A percentile compares a stretch with the other conserved stretches of the same genome.
phyloP scores from a whole-genome alignment of 2,797 vertebrate genomes.

The Oceanodroma leucorhoa region DNA sequence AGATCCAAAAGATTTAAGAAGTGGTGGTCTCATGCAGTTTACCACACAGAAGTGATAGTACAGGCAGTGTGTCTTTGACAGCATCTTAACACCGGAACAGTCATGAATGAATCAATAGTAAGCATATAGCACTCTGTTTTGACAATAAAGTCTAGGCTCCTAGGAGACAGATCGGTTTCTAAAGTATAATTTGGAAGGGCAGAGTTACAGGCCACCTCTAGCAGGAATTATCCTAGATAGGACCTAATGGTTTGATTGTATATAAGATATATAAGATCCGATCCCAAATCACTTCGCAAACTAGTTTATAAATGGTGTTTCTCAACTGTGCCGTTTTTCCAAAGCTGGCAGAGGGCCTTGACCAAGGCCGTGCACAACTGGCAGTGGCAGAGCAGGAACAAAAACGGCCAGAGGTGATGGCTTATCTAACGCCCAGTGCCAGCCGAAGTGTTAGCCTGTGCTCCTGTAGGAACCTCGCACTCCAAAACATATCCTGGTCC shows the following conservation, averaged over 20 bases:
- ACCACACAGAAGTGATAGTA: too few species aligned
- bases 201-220: background rate
- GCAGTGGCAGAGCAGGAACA: background rate
- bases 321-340: fast-evolving
- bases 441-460: background rate
- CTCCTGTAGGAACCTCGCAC: background rate
- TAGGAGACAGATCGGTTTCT: background rate
- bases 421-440: fast-evolving
- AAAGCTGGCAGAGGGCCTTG: background rate
- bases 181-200: background rate
- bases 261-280: background rate
- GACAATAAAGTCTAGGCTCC: background rate
- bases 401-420: background rate
- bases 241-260: background rate
- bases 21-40: background rate
- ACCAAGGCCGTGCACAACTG: fast-evolving
- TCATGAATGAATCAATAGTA: too few species aligned
- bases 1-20: background rate
- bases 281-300: background rate
- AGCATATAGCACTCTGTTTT: background rate
- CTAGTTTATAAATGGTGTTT: background rate
- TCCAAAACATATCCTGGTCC: background rate
- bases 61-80: background rate
- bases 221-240: background rate
- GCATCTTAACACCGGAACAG: fast-evolving